Evolutionary conservation across 2,797 vertebrate genomes (phyloP).

Genomic region (Ctenopoma multispine): DNA sequence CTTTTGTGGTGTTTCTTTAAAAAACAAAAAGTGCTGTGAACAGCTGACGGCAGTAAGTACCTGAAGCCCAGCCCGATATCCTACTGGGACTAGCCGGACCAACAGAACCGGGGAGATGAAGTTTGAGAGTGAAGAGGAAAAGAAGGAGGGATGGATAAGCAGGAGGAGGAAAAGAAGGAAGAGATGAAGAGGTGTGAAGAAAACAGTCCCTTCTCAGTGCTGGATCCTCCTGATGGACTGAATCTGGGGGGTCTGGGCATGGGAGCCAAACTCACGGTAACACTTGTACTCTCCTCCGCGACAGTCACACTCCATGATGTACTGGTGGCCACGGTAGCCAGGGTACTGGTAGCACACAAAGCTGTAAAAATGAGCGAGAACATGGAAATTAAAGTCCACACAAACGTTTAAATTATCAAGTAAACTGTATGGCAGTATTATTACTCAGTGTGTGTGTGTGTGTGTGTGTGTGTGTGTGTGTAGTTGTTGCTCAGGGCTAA

Average conservation of each 20-base stretch:
- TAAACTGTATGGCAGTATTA: background rate
- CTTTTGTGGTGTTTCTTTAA: conserved; percentile 62
- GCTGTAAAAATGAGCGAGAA: conserved; percentile 71
- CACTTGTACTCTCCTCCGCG: conserved; percentile 92
- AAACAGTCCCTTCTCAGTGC: conserved; percentile 82
- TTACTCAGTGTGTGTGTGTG: background rate
- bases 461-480: background rate
- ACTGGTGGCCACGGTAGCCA: conserved; percentile 94
- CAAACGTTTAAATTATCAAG: background rate
- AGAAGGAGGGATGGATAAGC: conserved; percentile 47
- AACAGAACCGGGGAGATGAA: conserved; percentile 57
- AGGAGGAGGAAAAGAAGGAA: conserved; percentile 41
- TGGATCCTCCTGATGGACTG: conserved; percentile 96
- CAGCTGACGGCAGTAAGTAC: conserved; percentile 76
- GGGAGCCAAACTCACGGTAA: conserved; percentile 92
- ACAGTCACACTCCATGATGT: conserved; percentile 92
- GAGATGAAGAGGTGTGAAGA: conserved; percentile 48
- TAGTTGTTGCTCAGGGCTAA: background rate
- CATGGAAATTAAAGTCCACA: background rate
- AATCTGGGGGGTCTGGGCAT: conserved; percentile 92
- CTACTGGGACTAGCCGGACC: conserved; percentile 61
- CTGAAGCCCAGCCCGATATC: conserved; percentile 71
- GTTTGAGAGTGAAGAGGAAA: conserved; percentile 43
- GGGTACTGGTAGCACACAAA: conserved; percentile 97
- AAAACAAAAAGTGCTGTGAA: conserved; percentile 74